Evolutionary conservation across 2,888 invertebrate genomes (phyloP), one percentile per base, ranked within the genome.

Genomic region (Dinocampus coccinellae): DNA sequence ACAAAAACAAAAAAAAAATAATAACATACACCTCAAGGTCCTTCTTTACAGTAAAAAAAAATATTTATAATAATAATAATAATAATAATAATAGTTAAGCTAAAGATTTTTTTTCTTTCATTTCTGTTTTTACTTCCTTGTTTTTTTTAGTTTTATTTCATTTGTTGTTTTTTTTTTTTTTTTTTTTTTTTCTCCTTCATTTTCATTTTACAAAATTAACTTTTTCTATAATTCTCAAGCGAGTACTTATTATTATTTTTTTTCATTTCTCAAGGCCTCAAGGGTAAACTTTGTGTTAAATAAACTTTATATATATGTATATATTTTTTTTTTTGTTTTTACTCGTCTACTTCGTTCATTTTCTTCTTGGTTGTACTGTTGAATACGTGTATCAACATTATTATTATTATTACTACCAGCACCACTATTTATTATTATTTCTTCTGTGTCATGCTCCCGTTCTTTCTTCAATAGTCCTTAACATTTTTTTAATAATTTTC

Each of bases 391-490:
- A 47, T 47, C 16, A 47, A 16, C 16, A 47, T 47, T 16, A 16
- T 47, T 47, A 16, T 7, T 47, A 16, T 16, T 3, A 47, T 16
- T n/a, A 47, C 4, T 58, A 64, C 29, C 29, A 29, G 3, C 29
- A 29, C 29, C 29, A 29, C 29, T 29, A 29, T 29, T 53, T 34
- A 10, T 34, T 34, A 53, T 34, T 29, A 64, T 64, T 64, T 39
- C 52, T 22, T 52, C 47, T 16, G 16, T 52, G 34, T 52, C 34
- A 53, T 64, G 33, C 64, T 64, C 53, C 22, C 57, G 55, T 66
- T 66, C 57, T 66, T 36, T 33, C 57, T 55, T 57, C 57, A 57
- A 39, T 66, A 26, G 36, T 66, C 39, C 29, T 39, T 66, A 66
- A 57, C 57, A 66, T 52, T 29, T 29, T 64, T 64, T 64, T 29